Percentiles rank a stretch among this genome's conserved stretches.
Evolutionary conservation across 2,888 invertebrate species (phyloP).

Genomic region (Baronia brevicornis): DNA sequence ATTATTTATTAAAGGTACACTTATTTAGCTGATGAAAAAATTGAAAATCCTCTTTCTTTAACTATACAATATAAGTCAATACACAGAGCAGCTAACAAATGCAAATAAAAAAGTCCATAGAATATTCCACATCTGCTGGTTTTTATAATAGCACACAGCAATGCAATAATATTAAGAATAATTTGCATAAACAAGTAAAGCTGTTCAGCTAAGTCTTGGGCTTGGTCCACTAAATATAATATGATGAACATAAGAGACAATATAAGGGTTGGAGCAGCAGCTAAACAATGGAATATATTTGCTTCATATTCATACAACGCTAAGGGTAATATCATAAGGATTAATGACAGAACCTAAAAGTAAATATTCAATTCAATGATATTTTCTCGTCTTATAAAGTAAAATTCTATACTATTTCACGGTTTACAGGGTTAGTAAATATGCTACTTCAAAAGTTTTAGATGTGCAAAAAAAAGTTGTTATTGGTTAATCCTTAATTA

Average conservation of each 20-base stretch:
- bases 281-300: slow-evolving; percentile 49
- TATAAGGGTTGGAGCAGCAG: slow-evolving; percentile 53
- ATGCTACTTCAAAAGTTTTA: no score
- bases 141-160: slow-evolving; percentile 28
- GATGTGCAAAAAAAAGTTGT: no score
- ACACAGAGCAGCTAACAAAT: slow-evolving; percentile 46
- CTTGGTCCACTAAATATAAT: slow-evolving; percentile 65
- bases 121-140: slow-evolving; percentile 30
- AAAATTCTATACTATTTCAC: no score
- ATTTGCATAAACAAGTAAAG: slow-evolving; percentile 47
- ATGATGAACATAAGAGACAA: slow-evolving; percentile 57
- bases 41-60: slow-evolving; percentile 44
- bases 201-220: slow-evolving; percentile 58
- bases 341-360: slow-evolving; percentile 65
- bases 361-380: slow-evolving; percentile 43
- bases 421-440: no score
- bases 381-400: no score
- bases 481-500: no score
- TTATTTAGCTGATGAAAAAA: slow-evolving; percentile 18
- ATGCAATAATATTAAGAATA: slow-evolving; percentile 30
- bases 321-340: slow-evolving; percentile 61
- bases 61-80: slow-evolving; percentile 51
- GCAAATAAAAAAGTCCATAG: slow-evolving; percentile 51
- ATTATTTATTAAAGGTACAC: slow-evolving; percentile 32
- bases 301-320: slow-evolving; percentile 36